Conservation (phyloP, 2,797 vertebrate species). For the Mareca strepera region DNA sequence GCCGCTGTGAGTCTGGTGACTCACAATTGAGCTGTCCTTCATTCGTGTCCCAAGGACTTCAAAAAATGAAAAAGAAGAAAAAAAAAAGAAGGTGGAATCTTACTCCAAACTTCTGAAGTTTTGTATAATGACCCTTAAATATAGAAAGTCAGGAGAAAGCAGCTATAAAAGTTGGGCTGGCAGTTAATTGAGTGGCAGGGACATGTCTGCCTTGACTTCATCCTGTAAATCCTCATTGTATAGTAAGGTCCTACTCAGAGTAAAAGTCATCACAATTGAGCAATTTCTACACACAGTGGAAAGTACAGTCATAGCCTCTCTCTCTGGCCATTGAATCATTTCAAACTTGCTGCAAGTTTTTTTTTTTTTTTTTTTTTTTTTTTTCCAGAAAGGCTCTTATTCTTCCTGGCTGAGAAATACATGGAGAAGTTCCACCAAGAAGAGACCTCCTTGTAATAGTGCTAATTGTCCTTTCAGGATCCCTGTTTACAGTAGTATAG, state of each 20-base stretch:
- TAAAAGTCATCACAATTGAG: slow-evolving; percentile 10
- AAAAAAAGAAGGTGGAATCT: background rate
- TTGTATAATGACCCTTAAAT: background rate
- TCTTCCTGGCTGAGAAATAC: background rate
- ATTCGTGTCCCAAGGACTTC: background rate
- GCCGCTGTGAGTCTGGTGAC: fast-evolving
- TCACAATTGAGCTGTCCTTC: background rate
- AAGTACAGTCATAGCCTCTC: background rate
- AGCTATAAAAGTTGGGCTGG: background rate
- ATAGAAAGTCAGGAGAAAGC: background rate
- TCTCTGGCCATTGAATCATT: background rate
- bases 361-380: background rate
- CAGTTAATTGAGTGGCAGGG: background rate
- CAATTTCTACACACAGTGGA: background rate
- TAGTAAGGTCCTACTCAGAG: background rate
- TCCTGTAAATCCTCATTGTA: background rate
- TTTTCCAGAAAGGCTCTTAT: background rate
- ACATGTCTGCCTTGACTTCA: background rate
- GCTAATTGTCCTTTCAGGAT: slow-evolving; percentile 17
- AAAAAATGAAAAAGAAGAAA: background rate
- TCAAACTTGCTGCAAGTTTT: background rate
- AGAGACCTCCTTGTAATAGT: background rate
- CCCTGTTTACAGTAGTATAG: slow-evolving; percentile 19
- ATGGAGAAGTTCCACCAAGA: background rate
- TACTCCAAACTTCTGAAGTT: background rate